Conservation (phyloP, 64 coral and sea anemone genomes). For the Platygyra sinensis region DNA sequence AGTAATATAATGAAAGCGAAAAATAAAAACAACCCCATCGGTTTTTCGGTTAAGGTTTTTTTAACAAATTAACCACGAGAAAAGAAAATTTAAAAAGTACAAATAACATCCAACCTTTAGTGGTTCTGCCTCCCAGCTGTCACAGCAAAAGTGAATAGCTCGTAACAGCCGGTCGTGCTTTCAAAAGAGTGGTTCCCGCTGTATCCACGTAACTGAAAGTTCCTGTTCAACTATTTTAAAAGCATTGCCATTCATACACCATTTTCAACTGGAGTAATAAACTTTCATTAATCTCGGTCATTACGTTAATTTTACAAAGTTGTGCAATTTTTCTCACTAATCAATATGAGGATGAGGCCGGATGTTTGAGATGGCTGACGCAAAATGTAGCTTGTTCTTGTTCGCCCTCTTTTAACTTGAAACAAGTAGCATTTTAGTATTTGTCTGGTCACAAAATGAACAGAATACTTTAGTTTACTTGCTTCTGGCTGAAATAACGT, state of each 20-base stretch:
- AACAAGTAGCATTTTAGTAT: no score
- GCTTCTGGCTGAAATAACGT: no score
- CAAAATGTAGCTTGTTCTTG: no score
- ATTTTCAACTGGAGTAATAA: neutral
- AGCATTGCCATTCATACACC: neutral
- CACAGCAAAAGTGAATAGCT: neutral
- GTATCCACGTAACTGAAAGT: slow-evolving; percentile 17
- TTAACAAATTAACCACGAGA: no score
- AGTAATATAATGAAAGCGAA: no score
- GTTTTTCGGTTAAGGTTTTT: no score
- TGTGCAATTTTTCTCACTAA: neutral
- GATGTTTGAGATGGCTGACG: no score
- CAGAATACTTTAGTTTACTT: no score
- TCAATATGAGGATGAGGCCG: neutral
- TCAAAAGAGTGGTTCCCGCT: neutral
- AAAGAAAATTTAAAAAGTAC: no score
- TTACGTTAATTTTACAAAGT: neutral
- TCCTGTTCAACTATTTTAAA: slow-evolving; percentile 13
- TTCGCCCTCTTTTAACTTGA: no score
- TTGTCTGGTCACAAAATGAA: no score
- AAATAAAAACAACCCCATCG: no score
- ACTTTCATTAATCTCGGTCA: neutral
- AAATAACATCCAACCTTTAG: neutral
- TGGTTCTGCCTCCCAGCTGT: neutral
- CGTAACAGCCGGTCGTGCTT: neutral